These are phyloP conservation scores for Hemicordylus capensis DNA, from an alignment of 2,113 vertebrate genomes.

Conservation along the genomic window DNA sequence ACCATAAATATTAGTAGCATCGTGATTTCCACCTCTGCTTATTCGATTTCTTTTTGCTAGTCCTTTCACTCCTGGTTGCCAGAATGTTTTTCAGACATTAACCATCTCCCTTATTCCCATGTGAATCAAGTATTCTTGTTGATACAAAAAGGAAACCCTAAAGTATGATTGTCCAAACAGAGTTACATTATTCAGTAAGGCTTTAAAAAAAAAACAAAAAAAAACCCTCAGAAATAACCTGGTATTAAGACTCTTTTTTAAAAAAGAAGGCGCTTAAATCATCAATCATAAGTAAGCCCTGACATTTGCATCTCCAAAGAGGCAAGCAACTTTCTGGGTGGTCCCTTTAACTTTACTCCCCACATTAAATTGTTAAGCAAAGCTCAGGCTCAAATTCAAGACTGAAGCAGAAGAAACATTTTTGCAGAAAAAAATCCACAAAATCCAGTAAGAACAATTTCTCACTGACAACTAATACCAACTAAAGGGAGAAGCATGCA, in stretches of 20 bases:
- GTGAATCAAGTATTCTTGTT: background rate
- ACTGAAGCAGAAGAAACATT: background rate
- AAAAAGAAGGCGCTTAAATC: background rate
- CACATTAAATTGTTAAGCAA: background rate
- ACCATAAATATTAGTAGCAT: background rate
- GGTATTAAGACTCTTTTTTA: constrained; percentile 7
- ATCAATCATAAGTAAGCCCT: constrained; percentile 4
- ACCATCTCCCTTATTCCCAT: background rate
- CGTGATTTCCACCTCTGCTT: background rate
- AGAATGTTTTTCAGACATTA: background rate
- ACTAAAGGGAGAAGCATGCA: background rate
- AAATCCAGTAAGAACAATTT: background rate
- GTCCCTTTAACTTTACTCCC: background rate
- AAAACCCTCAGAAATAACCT: background rate
- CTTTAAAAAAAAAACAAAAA: background rate
- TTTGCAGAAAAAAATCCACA: constrained; percentile 12
- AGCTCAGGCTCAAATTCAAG: constrained; percentile 14
- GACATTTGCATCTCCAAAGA: constrained; percentile 15
- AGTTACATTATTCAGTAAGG: background rate
- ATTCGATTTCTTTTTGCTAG: background rate
- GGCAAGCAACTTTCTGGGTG: background rate
- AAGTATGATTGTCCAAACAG: background rate
- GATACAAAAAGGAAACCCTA: background rate
- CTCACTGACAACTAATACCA: background rate
- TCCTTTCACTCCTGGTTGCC: background rate